phyloP scores from a whole-genome alignment of 2,888 invertebrate genomes.

The Diplazon laetatorius region DNA sequence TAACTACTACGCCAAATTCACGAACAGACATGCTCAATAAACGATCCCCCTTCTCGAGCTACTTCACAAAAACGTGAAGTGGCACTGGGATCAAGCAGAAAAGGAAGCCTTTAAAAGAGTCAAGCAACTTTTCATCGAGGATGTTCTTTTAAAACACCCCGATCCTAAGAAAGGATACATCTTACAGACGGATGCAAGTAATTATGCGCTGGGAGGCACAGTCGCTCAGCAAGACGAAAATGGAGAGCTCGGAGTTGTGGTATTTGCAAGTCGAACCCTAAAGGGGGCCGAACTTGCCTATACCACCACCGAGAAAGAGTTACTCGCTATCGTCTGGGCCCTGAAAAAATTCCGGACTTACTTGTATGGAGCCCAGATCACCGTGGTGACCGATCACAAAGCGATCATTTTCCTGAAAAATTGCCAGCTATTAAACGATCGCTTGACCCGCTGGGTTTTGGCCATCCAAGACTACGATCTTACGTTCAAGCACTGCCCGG shows the following conservation, averaged over 20 bases:
- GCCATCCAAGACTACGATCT: constrained; percentile 33
- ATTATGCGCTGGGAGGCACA: neutral
- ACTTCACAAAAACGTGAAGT: neutral
- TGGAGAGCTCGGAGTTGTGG: neutral
- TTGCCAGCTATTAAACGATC: constrained; percentile 7
- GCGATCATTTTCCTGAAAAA: constrained; percentile 38
- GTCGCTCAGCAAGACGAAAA: neutral
- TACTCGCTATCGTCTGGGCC: constrained; percentile 30
- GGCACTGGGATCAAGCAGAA: neutral
- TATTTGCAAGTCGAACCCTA: constrained; percentile 2
- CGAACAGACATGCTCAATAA: neutral
- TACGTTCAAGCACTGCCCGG: constrained; percentile 8
- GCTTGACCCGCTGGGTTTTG: constrained; percentile 29
- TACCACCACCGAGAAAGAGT: constrained; percentile 41
- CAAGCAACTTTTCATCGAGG: constrained; percentile 1
- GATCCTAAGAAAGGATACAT: neutral
- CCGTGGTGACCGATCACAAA: constrained; percentile 36
- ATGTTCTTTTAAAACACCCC: neutral
- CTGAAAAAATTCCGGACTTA: constrained; percentile 32
- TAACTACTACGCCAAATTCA: neutral
- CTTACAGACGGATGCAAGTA: neutral
- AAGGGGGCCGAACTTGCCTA: constrained; percentile 26
- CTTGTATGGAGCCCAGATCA: constrained; percentile 28
- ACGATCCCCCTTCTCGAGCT: neutral
- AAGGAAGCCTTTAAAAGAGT: neutral